Conservation (phyloP, 2,888 invertebrate species). For the Beris morrisii region DNA sequence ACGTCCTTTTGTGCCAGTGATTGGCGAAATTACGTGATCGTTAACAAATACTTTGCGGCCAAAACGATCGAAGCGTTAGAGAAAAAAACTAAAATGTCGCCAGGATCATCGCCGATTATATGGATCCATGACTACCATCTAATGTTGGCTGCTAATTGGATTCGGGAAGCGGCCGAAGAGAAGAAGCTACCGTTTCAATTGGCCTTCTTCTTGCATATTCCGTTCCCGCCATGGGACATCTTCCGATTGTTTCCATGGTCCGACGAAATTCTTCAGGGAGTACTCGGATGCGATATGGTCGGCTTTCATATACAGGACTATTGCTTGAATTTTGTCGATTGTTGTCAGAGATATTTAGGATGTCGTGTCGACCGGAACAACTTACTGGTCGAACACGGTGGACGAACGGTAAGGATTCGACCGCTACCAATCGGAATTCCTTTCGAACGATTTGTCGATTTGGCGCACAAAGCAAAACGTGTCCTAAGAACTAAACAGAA, state of each 20-base stretch:
- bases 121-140: conserved; percentile 96
- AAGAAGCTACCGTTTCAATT: conserved; percentile 75
- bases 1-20: conserved; percentile 80
- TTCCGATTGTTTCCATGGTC: conserved; percentile 89
- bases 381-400: conserved; percentile 83
- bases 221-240: conserved; percentile 93
- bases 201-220: conserved; percentile 93
- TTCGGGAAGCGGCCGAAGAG: conserved; percentile 82
- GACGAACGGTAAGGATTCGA: conserved; percentile 79
- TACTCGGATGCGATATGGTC: conserved; percentile 90
- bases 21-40: conserved; percentile 79
- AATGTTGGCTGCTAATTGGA: conserved; percentile 89
- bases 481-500: conserved; percentile 74
- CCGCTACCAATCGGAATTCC: conserved; percentile 89
- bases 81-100: conserved; percentile 58
- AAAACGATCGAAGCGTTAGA: conserved; percentile 73
- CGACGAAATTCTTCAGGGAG: conserved; percentile 90
- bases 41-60: conserved; percentile 81
- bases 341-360: conserved; percentile 83
- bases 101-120: conserved; percentile 67
- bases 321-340: conserved; percentile 88
- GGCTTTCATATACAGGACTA: conserved; percentile 91
- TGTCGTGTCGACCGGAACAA: conserved; percentile 88
- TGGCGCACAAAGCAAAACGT: conserved; percentile 72
- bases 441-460: conserved; percentile 79